Evolutionary conservation across 2,113 vertebrate species (phyloP).

Genomic region (Saccopteryx bilineata): DNA sequence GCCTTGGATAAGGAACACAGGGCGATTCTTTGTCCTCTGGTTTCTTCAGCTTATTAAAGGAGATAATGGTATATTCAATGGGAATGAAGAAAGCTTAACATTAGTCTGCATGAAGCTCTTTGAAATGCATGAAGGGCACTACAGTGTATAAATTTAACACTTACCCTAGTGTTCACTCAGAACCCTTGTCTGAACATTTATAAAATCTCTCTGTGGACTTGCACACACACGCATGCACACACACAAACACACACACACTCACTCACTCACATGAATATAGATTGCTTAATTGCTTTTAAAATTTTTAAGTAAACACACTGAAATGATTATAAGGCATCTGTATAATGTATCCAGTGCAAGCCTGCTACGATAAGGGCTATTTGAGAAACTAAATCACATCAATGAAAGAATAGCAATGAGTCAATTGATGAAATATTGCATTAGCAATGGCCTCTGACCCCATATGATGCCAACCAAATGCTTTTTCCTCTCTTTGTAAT

Average conservation of each 20-base stretch:
- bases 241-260: neutral
- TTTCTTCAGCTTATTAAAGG: conserved; percentile 52
- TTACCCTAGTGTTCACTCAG: conserved; percentile 57
- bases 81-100: conserved; percentile 76
- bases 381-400: conserved; percentile 80
- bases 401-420: conserved; percentile 79
- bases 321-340: conserved; percentile 77
- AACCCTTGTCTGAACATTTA: conserved; percentile 29
- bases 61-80: conserved; percentile 80
- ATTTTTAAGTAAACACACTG: conserved; percentile 74
- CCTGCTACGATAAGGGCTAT: conserved; percentile 71
- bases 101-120: conserved; percentile 68
- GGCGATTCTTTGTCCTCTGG: conserved; percentile 73
- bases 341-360: conserved; percentile 58
- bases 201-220: conserved; percentile 59
- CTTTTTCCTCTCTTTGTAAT: conserved; percentile 78
- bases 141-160: conserved; percentile 73
- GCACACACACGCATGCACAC: too few species aligned
- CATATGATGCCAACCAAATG: conserved; percentile 65
- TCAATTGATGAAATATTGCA: conserved; percentile 81
- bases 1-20: conserved; percentile 73
- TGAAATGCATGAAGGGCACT: conserved; percentile 78
- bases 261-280: neutral
- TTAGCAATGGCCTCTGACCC: conserved; percentile 76
- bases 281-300: conserved; percentile 76